A percentile compares a stretch with the other conserved stretches of the same genome.
These are phyloP conservation scores for Noctuana brunneofusca DNA, from an alignment of 2,888 invertebrate species.

Conservation along the genomic window DNA sequence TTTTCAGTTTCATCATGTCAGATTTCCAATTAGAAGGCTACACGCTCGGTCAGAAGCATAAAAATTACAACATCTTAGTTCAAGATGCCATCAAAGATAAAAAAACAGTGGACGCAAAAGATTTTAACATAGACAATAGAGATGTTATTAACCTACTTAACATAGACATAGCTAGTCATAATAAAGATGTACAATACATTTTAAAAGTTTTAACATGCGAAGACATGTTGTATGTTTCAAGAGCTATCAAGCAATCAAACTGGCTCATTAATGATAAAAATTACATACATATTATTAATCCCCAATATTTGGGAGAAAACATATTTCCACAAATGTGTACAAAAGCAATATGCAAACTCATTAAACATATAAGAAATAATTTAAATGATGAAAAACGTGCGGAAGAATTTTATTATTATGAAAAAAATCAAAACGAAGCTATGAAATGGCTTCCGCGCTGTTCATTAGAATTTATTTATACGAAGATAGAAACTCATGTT, in stretches of 20 bases:
- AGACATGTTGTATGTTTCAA: slow-evolving; percentile 62
- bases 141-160: slow-evolving; percentile 59
- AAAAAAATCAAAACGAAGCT: slow-evolving; percentile 46
- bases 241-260: slow-evolving; percentile 57
- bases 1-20: slow-evolving; percentile 50
- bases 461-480: slow-evolving; percentile 54
- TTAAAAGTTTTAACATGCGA: slow-evolving; percentile 55
- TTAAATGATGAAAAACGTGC: slow-evolving; percentile 57
- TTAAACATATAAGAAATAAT: slow-evolving; percentile 55
- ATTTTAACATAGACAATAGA: slow-evolving; percentile 43
- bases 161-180: slow-evolving; percentile 59
- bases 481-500: slow-evolving; percentile 46
- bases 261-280: slow-evolving; percentile 65
- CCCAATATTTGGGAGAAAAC: slow-evolving; percentile 54
- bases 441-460: slow-evolving; percentile 65
- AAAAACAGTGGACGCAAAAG: slow-evolving; percentile 37
- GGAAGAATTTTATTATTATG: slow-evolving; percentile 59
- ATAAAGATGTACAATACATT: slow-evolving; percentile 56
- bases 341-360: slow-evolving; percentile 58
- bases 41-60: slow-evolving; percentile 55
- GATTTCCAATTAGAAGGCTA: slow-evolving; percentile 48
- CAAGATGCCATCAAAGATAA: slow-evolving; percentile 43
- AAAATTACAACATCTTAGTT: slow-evolving; percentile 52
- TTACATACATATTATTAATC: slow-evolving; percentile 62
- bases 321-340: slow-evolving; percentile 61